phyloP scores from a whole-genome alignment of 2,113 vertebrate genomes.

The Nyctereutes procyonoides region DNA sequence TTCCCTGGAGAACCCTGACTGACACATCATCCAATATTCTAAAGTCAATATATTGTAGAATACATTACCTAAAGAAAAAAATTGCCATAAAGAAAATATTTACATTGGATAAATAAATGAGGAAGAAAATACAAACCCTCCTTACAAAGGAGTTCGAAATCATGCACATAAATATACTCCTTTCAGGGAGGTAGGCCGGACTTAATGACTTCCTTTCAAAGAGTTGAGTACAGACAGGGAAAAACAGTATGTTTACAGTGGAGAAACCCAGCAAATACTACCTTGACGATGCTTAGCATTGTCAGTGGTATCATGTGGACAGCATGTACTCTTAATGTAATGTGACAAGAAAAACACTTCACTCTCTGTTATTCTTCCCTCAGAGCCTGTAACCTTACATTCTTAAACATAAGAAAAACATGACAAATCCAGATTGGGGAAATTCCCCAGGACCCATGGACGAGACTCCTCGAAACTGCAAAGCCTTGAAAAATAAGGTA shows the following conservation, averaged over 20 bases:
- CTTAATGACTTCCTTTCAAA: not conserved
- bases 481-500: not conserved
- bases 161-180: not conserved
- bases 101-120: not conserved
- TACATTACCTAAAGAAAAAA: not conserved
- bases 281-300: accelerated
- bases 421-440: not conserved
- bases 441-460: not conserved
- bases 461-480: not conserved
- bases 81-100: not conserved
- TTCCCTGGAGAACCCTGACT: not conserved
- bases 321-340: accelerated
- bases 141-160: not conserved
- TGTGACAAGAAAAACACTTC: not conserved
- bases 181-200: not conserved
- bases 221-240: not conserved
- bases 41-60: not conserved
- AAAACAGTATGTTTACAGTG: not conserved
- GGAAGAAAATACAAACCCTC: not conserved
- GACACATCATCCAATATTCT: not conserved
- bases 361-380: not conserved
- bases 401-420: not conserved
- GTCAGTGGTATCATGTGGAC: not conserved
- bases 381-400: not conserved
- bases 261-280: not conserved